These are phyloP conservation scores for Takifugu flavidus DNA, from an alignment of 2,113 vertebrate genomes.

Conservation along the genomic window DNA sequence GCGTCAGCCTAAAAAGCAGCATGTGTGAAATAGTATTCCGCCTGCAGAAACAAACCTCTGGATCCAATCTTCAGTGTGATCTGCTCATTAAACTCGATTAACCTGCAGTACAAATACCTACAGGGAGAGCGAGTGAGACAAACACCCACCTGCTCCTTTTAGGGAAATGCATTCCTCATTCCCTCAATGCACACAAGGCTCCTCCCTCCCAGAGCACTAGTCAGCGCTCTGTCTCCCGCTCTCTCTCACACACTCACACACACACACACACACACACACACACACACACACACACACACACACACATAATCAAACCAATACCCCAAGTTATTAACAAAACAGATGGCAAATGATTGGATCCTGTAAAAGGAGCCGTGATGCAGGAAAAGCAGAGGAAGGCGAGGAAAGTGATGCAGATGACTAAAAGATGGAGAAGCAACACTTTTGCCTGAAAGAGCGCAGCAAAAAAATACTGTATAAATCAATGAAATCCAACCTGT, in stretches of 20 bases:
- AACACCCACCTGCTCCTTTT: slow-evolving; percentile 58
- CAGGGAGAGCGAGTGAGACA: slow-evolving; percentile 33
- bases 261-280: slow-evolving; percentile 10
- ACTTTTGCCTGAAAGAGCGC: too few relatives aligned
- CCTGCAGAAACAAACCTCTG: slow-evolving; percentile 44
- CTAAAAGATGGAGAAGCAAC: too few relatives aligned
- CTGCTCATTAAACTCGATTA: slow-evolving; percentile 66
- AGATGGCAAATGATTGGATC: too few relatives aligned
- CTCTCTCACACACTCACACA: not conserved
- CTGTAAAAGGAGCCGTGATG: too few relatives aligned
- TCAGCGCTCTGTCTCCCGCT: not conserved
- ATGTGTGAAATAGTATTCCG: slow-evolving; percentile 29
- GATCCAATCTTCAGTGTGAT: slow-evolving; percentile 36
- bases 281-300: not conserved
- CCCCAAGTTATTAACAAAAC: too few relatives aligned
- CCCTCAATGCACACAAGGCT: slow-evolving; percentile 42
- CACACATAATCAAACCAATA: not conserved
- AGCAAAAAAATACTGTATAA: too few relatives aligned
- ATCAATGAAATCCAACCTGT: slow-evolving; percentile 16
- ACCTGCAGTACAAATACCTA: slow-evolving; percentile 57
- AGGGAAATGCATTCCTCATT: slow-evolving; percentile 37
- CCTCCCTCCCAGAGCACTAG: slow-evolving; percentile 31
- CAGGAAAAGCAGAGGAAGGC: not conserved
- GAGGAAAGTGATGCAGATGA: too few relatives aligned
- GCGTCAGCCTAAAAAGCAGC: slow-evolving; percentile 12